Evolutionary conservation across 37 sponge, comb jelly and placozoan species (phyloP), one percentile per base, ranked within the genome.

Genomic region (Bolinopsis microptera): DNA sequence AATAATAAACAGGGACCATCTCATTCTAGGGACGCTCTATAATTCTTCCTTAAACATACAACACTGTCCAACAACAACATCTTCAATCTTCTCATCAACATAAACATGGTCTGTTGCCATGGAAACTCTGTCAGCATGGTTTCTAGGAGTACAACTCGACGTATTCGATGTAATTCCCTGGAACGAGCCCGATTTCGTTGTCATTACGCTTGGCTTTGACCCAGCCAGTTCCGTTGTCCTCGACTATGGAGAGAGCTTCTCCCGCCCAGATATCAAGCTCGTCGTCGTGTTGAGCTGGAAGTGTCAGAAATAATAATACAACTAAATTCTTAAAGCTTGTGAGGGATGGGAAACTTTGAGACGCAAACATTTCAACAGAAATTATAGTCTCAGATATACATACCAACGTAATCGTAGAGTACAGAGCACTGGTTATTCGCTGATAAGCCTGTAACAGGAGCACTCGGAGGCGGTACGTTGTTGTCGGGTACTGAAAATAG

Each of bases 181-280:
- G 90, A 18, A 86, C 61, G 26, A 86, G 61, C 2, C 90, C 90
- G 23, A 41, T 39, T 23, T 86, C 90, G 36, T 39, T n/a, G 25
- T 86, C 90, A 25, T 21, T 86, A 5, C 90, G 90, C 28, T 86
- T 35, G 1, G 90, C 90, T 39, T 86, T 86, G 5, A 86, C 90
- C 90, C 90, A 86, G 9, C 90, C 90, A 0, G 90, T 86, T 3
- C 90, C 90, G 61, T 86, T 86, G 31, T 86, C 90, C 26, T 86
- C 90, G 5, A 86, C 3, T 0, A 86, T 30, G 30, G 13, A 86
- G 30, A 86, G 90, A 0, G 2, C 1, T 26, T 86, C 90, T 2
- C 90, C 90, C 26, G 41, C 61, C 28, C 39, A 86, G 1, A 86
- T 86, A 25, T 86, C 35, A 1, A 86, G 90, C 31, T 86, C 90